A percentile compares a stretch with the other conserved stretches of the same genome.
These are phyloP conservation scores for Lepisosteus osseus DNA, from an alignment of 2,113 vertebrate genomes.

Conservation along the genomic window DNA sequence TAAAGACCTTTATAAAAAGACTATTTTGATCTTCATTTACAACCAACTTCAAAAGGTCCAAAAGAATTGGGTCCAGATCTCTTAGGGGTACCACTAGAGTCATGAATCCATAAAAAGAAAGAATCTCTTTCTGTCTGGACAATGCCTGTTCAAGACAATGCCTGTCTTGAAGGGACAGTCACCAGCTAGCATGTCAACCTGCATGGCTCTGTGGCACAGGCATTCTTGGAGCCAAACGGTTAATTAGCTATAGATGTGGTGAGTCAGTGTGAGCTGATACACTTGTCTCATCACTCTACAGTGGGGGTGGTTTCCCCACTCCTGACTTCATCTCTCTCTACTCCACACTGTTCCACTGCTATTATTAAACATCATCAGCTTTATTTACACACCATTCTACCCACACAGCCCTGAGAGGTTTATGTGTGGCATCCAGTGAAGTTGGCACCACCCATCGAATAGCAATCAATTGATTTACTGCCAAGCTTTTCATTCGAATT, in stretches of 20 bases:
- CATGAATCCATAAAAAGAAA: too few species aligned
- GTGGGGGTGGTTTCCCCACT: constrained; percentile 5
- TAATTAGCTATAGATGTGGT: constrained; percentile 3
- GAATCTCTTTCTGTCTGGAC: too few species aligned
- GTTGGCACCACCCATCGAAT: constrained; percentile 1
- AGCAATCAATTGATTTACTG: not conserved
- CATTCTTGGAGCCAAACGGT: constrained; percentile 4
- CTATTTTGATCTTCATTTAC: too few species aligned
- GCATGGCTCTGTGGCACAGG: not conserved
- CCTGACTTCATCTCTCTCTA: not conserved
- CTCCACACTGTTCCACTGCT: not conserved
- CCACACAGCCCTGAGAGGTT: constrained; percentile 17
- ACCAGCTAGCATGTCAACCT: not conserved
- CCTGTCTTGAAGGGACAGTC: too few species aligned
- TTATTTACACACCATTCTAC: constrained; percentile 22
- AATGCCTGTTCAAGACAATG: too few species aligned
- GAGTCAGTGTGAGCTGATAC: constrained; percentile 11
- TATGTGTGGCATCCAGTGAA: constrained; percentile 3
- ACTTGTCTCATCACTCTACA: not conserved
- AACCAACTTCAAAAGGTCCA: too few species aligned
- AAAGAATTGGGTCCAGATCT: too few species aligned
- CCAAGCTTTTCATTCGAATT: not conserved
- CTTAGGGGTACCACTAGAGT: too few species aligned
- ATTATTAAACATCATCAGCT: constrained; percentile 12
- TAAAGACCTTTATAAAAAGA: too few species aligned